Conservation (phyloP, 2,888 invertebrate species). For the Macrostomum cliftonense region DNA sequence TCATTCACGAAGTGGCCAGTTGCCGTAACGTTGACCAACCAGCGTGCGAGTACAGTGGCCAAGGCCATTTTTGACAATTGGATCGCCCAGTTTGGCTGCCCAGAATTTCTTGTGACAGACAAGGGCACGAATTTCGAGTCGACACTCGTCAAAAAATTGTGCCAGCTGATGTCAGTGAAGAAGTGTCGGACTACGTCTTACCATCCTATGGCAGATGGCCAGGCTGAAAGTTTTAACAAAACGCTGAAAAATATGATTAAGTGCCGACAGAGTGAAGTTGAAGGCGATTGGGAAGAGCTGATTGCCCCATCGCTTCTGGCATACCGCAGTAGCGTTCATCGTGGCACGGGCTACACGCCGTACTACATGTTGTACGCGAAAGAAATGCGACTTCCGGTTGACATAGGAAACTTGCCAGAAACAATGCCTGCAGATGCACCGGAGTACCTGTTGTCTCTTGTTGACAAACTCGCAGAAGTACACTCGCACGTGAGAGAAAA, state of each 20-base stretch:
- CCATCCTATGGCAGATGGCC: no score
- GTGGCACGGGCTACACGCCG: slow-evolving; percentile 13
- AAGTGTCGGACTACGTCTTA: slow-evolving; percentile 13
- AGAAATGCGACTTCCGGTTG: no score
- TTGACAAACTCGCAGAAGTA: no score
- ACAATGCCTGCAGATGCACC: no score
- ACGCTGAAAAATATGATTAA: slow-evolving; percentile 13
- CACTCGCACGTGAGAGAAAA: no score
- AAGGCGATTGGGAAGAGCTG: slow-evolving; percentile 13
- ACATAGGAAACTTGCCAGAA: no score
- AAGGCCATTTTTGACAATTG: no score
- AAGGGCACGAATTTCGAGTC: slow-evolving; percentile 13
- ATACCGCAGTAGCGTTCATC: slow-evolving; percentile 11
- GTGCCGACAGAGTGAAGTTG: slow-evolving; percentile 10
- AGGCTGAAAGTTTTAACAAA: slow-evolving; percentile 13
- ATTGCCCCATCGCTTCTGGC: slow-evolving; percentile 11
- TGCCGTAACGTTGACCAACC: no score
- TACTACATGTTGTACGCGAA: no score
- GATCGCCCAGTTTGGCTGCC: slow-evolving; percentile 14
- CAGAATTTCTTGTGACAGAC: slow-evolving; percentile 9
- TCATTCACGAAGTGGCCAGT: no score
- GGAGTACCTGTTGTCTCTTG: no score
- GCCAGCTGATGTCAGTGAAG: slow-evolving; percentile 10
- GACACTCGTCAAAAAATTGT: slow-evolving; percentile 10
- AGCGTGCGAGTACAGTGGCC: no score